Evolutionary conservation across 2,888 invertebrate species (phyloP), one percentile per base, ranked within the genome.

Genomic region (Conomelus anceps): DNA sequence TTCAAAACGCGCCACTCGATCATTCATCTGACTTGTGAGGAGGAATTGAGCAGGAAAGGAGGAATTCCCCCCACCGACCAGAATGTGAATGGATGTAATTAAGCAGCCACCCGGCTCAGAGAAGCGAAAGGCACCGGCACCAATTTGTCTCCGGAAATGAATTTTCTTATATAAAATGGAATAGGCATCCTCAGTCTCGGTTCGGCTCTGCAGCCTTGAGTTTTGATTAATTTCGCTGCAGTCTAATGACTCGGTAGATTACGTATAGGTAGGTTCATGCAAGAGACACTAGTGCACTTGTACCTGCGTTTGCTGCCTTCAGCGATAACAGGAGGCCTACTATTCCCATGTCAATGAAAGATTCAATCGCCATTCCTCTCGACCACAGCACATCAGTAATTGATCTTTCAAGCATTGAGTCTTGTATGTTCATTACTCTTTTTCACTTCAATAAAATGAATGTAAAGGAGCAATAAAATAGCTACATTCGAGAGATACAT

Each of bases 141-240:
- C 88, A 88, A 89, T 89, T 88, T 89, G 89, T 89, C 89, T 86
- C 89, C 89, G 89, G 89, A 89, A 89, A 89, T 89, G 89, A 86
- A 89, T 89, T 89, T 89, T 63, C 63, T 63, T 63, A 63, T 63
- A 63, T 63, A 63, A 63, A 63, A 63, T 63, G 63, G 63, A n/a
- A 63, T 63, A 63, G 63, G 63, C 63, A 7, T 17, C 41, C 7
- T n/a, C 63, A 63, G 63, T 63, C 63, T 63, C 63, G 63, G n/a
- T n/a, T 63, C 34, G 63, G n/a, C 63, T 63, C 34, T 63, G 63
- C 63, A 63, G 63, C 63, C 63, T 63, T 63, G 63, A 63, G 63
- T 63, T 63, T 63, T 63, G 63, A 63, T 63, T 63, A 63, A 63
- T 63, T 63, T 63, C 63, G 63, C 63, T 63, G 7, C 63, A 63